Conservation (phyloP, 2,113 vertebrate genomes). For the Taurulus bubalis region DNA sequence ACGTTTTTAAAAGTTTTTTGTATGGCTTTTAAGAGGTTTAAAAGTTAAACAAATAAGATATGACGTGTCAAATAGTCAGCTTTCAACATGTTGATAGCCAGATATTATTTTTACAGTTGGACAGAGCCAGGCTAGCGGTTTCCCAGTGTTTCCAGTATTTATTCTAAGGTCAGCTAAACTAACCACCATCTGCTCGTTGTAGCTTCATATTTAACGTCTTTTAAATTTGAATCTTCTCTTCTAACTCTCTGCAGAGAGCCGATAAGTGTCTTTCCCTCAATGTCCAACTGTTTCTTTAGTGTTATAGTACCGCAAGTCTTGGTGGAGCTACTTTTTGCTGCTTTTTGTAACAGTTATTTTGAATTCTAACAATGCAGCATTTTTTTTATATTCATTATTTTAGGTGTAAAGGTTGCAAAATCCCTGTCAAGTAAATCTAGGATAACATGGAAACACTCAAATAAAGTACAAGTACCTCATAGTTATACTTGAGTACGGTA, state of each 20-base stretch:
- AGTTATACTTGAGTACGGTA: too few relatives aligned
- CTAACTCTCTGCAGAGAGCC: too few relatives aligned
- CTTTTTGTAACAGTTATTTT: too few relatives aligned
- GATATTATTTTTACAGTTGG: neutral
- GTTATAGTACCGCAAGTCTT: too few relatives aligned
- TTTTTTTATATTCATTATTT: neutral
- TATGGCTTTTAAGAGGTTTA: too few relatives aligned
- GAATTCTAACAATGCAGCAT: too few relatives aligned
- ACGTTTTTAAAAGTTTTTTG: neutral
- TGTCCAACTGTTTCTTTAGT: too few relatives aligned
- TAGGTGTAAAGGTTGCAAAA: neutral
- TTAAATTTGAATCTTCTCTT: too few relatives aligned
- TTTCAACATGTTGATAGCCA: neutral
- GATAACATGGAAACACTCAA: neutral
- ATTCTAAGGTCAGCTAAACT: slow-evolving; percentile 1
- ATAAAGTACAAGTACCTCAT: too few relatives aligned
- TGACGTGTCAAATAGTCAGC: neutral
- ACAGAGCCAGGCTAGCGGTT: neutral
- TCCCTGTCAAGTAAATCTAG: neutral
- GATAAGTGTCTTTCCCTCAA: too few relatives aligned
- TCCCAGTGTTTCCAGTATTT: neutral
- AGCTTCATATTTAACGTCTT: neutral
- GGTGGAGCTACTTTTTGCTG: too few relatives aligned
- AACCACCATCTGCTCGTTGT: neutral
- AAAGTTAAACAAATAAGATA: neutral